Conservation (phyloP, 2,113 vertebrate species). For the Callaeas wilsoni region DNA sequence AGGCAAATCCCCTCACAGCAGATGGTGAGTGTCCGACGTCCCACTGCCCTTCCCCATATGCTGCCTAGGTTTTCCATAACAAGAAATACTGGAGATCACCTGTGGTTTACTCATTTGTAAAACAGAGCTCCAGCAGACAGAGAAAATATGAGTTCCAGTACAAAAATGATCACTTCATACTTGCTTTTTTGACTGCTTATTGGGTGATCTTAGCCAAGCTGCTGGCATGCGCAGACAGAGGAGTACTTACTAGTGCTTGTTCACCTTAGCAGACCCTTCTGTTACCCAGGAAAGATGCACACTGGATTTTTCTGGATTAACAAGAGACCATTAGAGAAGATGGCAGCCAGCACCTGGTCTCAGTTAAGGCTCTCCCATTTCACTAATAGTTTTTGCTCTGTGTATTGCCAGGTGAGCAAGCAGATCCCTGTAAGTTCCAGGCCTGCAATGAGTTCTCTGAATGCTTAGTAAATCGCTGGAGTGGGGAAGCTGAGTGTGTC, state of each 20-base stretch:
- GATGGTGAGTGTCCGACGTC: rapidly evolving
- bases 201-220: neutral
- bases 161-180: neutral
- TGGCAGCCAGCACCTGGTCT: neutral
- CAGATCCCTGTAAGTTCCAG: conserved; percentile 95
- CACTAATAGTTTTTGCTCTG: neutral
- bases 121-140: neutral
- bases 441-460: conserved; percentile 91
- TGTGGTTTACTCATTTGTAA: neutral
- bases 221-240: neutral
- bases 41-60: neutral
- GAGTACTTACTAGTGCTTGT: neutral
- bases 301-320: neutral
- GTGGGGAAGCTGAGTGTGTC: conserved; percentile 88
- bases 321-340: neutral
- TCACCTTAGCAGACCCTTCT: neutral
- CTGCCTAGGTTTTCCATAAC: neutral
- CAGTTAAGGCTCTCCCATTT: neutral
- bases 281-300: neutral
- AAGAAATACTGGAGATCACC: neutral
- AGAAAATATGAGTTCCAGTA: neutral
- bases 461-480: conserved; percentile 86
- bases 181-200: neutral
- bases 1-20: neutral
- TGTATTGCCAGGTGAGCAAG: conserved; percentile 79